Percentiles rank a stretch among this genome's conserved stretches.
Evolutionary conservation across 2,888 invertebrate genomes (phyloP).

Genomic region (Escarpia spicata): DNA sequence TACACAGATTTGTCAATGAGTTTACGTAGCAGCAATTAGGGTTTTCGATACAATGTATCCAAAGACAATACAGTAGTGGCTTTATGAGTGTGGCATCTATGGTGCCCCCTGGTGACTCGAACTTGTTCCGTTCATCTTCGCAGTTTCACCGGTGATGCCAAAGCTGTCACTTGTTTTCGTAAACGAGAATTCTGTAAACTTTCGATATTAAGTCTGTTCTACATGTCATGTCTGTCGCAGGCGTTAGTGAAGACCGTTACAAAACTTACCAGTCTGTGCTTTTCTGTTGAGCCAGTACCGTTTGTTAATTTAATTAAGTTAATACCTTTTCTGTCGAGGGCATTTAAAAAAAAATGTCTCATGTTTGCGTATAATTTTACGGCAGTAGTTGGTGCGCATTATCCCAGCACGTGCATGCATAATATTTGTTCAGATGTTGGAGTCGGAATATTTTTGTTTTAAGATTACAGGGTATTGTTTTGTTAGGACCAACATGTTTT

Average conservation of each 20-base stretch:
- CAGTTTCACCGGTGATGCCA: not conserved
- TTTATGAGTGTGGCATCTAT: not conserved
- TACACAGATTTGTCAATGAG: slow-evolving; percentile 39
- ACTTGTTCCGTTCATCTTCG: not conserved
- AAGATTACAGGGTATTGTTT: slow-evolving; percentile 7
- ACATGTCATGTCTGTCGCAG: not conserved
- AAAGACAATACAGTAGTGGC: not conserved
- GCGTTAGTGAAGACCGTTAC: not conserved
- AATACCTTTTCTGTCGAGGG: not conserved
- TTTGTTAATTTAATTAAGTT: not conserved
- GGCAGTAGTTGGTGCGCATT: not conserved
- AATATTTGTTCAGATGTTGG: no score
- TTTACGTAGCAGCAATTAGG: slow-evolving; percentile 2
- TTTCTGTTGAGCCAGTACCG: not conserved
- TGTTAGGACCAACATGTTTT: not conserved
- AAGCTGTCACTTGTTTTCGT: not conserved
- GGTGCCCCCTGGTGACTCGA: not conserved
- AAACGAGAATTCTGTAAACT: not conserved
- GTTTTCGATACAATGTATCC: not conserved
- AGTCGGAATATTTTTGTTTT: not conserved
- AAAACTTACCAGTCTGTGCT: not conserved
- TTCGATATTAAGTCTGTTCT: not conserved
- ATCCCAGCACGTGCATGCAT: not conserved
- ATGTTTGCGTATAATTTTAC: not conserved
- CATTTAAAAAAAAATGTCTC: not conserved